phyloP scores from a whole-genome alignment of 2,113 vertebrate species.

The Mionectes macconnelli region DNA sequence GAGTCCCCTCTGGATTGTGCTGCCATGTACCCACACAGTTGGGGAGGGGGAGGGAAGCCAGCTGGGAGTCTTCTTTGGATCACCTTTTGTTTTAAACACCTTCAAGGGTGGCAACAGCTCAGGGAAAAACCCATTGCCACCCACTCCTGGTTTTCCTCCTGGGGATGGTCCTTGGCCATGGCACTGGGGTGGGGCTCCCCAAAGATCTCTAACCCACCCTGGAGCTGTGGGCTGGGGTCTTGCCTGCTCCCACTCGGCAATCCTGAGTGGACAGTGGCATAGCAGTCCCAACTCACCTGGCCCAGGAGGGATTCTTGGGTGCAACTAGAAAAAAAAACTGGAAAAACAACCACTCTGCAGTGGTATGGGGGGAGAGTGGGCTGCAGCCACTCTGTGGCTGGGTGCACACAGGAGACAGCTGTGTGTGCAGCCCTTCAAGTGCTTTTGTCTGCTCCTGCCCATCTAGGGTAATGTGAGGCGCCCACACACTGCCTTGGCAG shows the following conservation, averaged over 20 bases:
- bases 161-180: background rate
- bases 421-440: background rate
- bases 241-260: background rate
- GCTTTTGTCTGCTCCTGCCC: slow-evolving; percentile 36
- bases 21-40: background rate
- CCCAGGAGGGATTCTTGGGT: background rate
- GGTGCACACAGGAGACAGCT: background rate
- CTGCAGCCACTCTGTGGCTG: background rate
- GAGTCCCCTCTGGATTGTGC: background rate
- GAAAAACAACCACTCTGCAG: background rate
- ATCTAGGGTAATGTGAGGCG: slow-evolving; percentile 38
- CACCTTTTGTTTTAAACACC: background rate
- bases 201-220: background rate
- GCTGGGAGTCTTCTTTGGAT: background rate
- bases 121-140: background rate
- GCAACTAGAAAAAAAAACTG: background rate
- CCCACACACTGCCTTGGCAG: background rate
- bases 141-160: background rate
- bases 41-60: too few species aligned
- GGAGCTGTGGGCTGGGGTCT: background rate
- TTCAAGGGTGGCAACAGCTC: background rate
- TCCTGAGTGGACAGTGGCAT: fast-evolving
- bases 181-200: background rate
- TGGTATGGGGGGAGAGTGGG: background rate
- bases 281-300: background rate